Base-by-base conservation (phyloP, 1,140 invertebrate genomes). In the Campoletis sonorensis region DNA sequence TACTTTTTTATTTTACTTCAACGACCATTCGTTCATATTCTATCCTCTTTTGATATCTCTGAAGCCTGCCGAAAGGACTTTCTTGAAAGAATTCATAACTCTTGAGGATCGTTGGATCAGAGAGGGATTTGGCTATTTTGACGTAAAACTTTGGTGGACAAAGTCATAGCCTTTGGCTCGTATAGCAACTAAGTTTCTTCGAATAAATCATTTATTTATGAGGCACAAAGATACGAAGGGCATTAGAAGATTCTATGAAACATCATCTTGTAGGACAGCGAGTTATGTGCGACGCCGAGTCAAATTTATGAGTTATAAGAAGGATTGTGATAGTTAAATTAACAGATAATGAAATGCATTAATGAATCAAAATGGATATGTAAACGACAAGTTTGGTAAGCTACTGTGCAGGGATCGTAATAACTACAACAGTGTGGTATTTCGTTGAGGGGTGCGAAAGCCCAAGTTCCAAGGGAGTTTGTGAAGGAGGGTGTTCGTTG, bases 1-100 rank as follows among this genome's bases (percentile, higher is more conserved):
- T 45, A 51, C 49, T 51, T 67, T 67, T 30, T 67, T 15, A 27
- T 67, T 30, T 67, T 67, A 21, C 30, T 61, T 45, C 76, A 40
- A 40, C 58, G 30, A 51, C 40, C 33, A 8, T n/a, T 45, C 61
- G 37, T 15, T 64, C 76, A 37, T 45, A 58, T 45, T 67, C n/a
- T 16, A 27, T 54, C 68, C 51, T 67, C 54, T 37, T 27, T 58
- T 54, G n/a, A 80, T 80, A 80, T 64, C 71, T n/a, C 70, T 40
- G 68, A 37, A 67, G 23, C 16, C 23, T 80, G 33, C 84, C 84
- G 87, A 88, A 75, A 73, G 73, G 70, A 80, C 75, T 90, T 90
- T 90, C 88, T 85, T 83, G 84, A 90, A 91, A 91, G 89, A 91
- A 90, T 91, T 91, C 89, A 90, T 91, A 91, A 91, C 86, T 90